Evolutionary conservation across 2,113 vertebrate genomes (phyloP).

Genomic region (Erythrocebus patas): DNA sequence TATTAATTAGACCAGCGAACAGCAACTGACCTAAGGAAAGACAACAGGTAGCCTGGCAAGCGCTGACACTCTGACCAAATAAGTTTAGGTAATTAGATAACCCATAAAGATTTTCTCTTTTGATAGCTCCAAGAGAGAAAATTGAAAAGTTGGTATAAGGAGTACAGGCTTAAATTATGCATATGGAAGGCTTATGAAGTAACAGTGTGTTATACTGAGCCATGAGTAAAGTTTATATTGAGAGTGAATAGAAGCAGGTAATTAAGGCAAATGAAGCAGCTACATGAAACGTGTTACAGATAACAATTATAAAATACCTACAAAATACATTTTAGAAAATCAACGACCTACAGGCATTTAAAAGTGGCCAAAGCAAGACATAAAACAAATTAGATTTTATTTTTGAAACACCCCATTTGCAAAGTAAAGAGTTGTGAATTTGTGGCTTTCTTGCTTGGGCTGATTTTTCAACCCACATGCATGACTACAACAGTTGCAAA

Average conservation of each 20-base stretch:
- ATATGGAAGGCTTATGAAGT: neutral
- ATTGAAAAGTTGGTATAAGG: neutral
- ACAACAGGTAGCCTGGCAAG: rapidly evolving
- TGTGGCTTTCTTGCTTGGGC: neutral
- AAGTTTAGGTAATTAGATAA: neutral
- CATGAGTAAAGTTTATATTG: neutral
- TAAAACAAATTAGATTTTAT: neutral
- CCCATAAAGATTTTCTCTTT: neutral
- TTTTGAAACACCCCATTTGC: neutral
- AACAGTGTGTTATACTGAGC: neutral
- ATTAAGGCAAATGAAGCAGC: neutral
- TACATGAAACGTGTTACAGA: neutral
- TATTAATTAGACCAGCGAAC: neutral
- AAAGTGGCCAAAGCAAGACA: neutral
- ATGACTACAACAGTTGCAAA: neutral
- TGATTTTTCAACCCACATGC: neutral
- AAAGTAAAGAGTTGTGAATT: neutral
- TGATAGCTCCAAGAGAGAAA: neutral
- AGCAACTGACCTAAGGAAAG: neutral
- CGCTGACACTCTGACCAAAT: neutral
- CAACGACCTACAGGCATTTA: neutral
- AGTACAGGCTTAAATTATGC: neutral
- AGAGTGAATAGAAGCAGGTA: neutral
- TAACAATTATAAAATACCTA: neutral
- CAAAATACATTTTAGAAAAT: neutral